Evolutionary conservation across 2,888 invertebrate species (phyloP).

Genomic region (Spodoptera exigua): DNA sequence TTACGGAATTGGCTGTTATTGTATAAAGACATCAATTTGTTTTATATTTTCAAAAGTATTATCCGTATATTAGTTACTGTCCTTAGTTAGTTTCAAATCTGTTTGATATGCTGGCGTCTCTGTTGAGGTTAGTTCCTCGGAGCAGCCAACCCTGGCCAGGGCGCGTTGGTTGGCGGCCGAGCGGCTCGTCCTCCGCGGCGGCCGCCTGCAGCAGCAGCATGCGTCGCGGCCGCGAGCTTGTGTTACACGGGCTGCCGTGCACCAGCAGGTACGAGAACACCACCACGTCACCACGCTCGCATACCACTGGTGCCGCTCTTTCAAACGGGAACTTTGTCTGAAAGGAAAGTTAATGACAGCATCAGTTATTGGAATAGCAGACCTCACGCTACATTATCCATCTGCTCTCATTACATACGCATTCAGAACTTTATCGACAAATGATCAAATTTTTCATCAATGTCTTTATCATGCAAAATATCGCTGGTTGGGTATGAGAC

Average conservation of each 20-base stretch:
- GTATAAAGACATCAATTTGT: too few relatives aligned
- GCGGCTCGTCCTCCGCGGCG: slow-evolving; percentile 87
- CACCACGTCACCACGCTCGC: slow-evolving; percentile 88
- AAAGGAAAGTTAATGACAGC: slow-evolving; percentile 14
- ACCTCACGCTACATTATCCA: too few relatives aligned
- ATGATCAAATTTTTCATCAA: too few relatives aligned
- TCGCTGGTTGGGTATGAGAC: too few relatives aligned
- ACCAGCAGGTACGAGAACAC: slow-evolving; percentile 89
- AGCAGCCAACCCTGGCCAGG: slow-evolving; percentile 89
- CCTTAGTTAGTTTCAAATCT: slow-evolving; percentile 56
- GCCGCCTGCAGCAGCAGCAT: slow-evolving; percentile 89
- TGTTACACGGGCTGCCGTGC: slow-evolving; percentile 89
- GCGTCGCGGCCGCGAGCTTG: slow-evolving; percentile 79
- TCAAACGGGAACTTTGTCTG: slow-evolving; percentile 84
- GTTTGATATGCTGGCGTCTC: slow-evolving; percentile 72
- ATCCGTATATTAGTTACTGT: too few relatives aligned
- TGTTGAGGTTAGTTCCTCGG: slow-evolving; percentile 80
- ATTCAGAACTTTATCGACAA: too few relatives aligned
- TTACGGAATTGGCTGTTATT: too few relatives aligned
- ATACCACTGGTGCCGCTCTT: slow-evolving; percentile 84
- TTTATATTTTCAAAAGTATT: too few relatives aligned
- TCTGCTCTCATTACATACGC: too few relatives aligned
- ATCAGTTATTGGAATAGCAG: too few relatives aligned
- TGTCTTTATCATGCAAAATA: too few relatives aligned
- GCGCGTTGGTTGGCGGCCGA: slow-evolving; percentile 75